Evolutionary conservation across 1,140 invertebrate genomes (phyloP).

Genomic region (Laupala kohalensis): DNA sequence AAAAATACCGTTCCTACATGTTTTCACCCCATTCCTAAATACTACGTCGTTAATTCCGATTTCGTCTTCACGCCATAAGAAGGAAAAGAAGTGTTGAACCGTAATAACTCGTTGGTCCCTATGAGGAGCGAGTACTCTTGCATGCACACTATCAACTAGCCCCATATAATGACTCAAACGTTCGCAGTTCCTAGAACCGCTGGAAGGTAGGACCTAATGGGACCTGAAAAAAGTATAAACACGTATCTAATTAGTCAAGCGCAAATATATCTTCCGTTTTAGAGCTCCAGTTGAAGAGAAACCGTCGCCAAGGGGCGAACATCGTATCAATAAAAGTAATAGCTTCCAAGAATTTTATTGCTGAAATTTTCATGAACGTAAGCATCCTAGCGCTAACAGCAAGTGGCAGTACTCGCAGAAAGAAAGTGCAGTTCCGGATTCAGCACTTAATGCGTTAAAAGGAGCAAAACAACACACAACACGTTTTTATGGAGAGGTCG

Average conservation of each 20-base stretch:
- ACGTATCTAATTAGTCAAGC: background rate
- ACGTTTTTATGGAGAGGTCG: background rate
- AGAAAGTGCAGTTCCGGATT: background rate
- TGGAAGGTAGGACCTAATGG: background rate
- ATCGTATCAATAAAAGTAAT: background rate
- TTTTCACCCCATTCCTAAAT: too few relatives aligned
- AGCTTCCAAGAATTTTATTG: background rate
- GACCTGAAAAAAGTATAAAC: background rate
- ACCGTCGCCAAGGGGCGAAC: background rate
- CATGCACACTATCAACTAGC: background rate
- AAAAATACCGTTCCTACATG: too few relatives aligned
- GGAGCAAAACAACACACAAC: background rate
- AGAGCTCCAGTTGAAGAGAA: background rate
- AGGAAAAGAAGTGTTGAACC: too few relatives aligned
- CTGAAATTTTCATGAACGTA: background rate
- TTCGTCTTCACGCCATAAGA: too few relatives aligned
- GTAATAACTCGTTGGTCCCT: too few relatives aligned
- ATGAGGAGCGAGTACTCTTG: too few relatives aligned
- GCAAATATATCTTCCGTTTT: background rate
- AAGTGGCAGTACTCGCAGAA: background rate
- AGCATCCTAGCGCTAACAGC: background rate
- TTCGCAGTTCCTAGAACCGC: background rate
- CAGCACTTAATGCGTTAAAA: background rate
- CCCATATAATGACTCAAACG: background rate
- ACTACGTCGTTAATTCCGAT: too few relatives aligned